These are phyloP conservation scores for Lasiurus cinereus DNA, from an alignment of 2,113 vertebrate species.

Conservation along the genomic window DNA sequence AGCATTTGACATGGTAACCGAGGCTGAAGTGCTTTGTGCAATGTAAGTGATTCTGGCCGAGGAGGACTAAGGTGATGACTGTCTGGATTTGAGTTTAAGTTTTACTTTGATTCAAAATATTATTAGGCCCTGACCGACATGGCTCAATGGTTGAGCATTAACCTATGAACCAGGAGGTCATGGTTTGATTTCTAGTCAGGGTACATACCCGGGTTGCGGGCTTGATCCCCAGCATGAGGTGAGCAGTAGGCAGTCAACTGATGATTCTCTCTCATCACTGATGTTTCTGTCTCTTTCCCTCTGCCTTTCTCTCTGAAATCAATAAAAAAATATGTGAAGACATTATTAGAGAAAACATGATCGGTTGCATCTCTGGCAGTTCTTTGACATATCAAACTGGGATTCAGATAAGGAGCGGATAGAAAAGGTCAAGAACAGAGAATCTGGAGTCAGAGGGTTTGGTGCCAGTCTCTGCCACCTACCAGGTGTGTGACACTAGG, in stretches of 20 bases:
- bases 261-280: no score
- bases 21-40: not conserved
- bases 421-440: not conserved
- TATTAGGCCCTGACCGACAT: not conserved
- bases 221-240: no score
- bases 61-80: not conserved
- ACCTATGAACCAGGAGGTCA: no score
- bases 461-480: not conserved
- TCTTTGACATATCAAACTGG: not conserved
- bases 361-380: not conserved
- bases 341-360: not conserved
- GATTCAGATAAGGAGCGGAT: not conserved
- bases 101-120: slow-evolving; percentile 23
- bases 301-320: no score
- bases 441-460: not conserved
- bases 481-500: not conserved
- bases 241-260: no score
- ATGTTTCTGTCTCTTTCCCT: no score
- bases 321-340: not conserved
- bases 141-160: no score
- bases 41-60: not conserved
- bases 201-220: no score
- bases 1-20: not conserved
- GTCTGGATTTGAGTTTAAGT: not conserved
- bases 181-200: no score